These are phyloP conservation scores for Pelobates cultripes DNA, from an alignment of 2,797 vertebrate species.

Conservation along the genomic window DNA sequence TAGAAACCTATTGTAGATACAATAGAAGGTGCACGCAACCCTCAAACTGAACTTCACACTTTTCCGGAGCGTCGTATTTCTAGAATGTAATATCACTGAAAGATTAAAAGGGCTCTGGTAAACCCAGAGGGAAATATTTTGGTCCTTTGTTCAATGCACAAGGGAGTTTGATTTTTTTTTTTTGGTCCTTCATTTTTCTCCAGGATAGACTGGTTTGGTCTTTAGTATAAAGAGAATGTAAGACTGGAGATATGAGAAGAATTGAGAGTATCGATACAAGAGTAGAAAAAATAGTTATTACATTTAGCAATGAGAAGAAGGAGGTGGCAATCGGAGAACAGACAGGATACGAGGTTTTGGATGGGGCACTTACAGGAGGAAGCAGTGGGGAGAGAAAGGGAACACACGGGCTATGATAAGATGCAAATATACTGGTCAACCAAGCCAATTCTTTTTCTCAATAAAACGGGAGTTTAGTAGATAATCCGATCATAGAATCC, in stretches of 20 bases:
- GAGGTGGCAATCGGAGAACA: not conserved
- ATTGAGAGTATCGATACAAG: not conserved
- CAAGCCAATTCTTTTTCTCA: not conserved
- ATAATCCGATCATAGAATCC: not conserved
- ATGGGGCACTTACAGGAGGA: no score
- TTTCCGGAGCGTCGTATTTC: not conserved
- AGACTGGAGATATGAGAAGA: not conserved
- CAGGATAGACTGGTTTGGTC: constrained; percentile 11
- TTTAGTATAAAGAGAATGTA: not conserved
- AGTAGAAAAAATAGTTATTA: not conserved
- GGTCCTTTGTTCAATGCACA: not conserved
- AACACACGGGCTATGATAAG: not conserved
- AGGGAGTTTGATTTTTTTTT: not conserved
- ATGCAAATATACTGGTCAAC: not conserved
- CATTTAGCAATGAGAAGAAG: not conserved
- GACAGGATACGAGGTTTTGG: not conserved
- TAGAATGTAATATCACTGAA: not conserved
- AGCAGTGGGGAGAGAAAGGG: no score
- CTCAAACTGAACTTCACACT: not conserved
- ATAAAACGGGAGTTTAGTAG: not conserved
- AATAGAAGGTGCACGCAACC: not conserved
- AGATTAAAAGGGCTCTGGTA: not conserved
- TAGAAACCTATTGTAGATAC: not conserved
- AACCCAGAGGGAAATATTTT: not conserved
- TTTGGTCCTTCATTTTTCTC: no score